A percentile compares a stretch with the other conserved stretches of the same genome.
These are phyloP conservation scores for Octodonta nipae DNA, from an alignment of 2,888 invertebrate genomes.

Conservation along the genomic window DNA sequence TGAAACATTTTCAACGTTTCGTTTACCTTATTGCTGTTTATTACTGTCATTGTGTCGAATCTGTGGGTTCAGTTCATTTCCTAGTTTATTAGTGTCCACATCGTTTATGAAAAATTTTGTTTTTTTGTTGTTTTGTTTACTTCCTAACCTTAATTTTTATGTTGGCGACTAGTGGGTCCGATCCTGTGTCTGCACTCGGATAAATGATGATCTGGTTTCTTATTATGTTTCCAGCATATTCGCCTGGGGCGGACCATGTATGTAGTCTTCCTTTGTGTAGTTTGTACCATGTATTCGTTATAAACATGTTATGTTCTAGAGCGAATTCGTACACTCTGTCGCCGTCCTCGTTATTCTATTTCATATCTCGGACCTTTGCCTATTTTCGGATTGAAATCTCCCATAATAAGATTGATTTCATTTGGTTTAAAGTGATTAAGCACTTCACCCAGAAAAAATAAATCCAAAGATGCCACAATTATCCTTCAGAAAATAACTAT, in stretches of 20 bases:
- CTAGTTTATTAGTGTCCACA: background rate
- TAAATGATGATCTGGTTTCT: background rate
- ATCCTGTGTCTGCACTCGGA: background rate
- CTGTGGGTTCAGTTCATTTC: background rate
- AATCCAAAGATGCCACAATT: background rate
- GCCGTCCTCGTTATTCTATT: background rate
- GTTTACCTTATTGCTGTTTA: background rate
- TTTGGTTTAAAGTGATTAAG: background rate
- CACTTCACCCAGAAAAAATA: background rate
- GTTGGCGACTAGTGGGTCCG: background rate
- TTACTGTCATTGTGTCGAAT: background rate
- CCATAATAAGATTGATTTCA: background rate
- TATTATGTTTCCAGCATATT: background rate
- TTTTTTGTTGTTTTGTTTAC: background rate
- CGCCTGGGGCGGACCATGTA: background rate
- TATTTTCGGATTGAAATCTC: constrained; percentile 1
- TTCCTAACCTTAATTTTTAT: background rate
- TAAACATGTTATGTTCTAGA: background rate
- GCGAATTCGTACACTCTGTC: background rate
- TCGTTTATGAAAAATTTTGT: background rate
- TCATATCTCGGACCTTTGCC: background rate
- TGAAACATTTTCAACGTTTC: background rate
- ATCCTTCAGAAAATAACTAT: background rate
- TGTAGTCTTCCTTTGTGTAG: background rate
- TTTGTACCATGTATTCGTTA: background rate